phyloP scores from a whole-genome alignment of 2,888 invertebrate genomes.

The Sphaeridia pumilis region DNA sequence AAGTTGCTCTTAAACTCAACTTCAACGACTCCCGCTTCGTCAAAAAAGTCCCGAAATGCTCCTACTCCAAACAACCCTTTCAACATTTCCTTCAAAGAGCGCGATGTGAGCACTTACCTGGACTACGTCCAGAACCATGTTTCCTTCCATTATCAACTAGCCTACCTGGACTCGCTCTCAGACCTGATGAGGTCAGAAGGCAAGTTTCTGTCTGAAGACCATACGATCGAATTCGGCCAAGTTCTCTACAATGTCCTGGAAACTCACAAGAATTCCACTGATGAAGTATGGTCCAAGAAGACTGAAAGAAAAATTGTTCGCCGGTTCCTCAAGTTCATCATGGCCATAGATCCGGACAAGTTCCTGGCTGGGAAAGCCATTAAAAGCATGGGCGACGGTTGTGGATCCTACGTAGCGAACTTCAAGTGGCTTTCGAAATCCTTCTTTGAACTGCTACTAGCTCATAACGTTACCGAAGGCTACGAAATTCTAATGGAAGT shows the following conservation, averaged over 20 bases:
- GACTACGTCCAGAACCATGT: neutral
- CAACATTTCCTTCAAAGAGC: neutral
- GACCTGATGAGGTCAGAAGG: neutral
- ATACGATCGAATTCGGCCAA: neutral
- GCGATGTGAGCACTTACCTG: neutral
- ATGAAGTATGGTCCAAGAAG: slow-evolving; percentile 4
- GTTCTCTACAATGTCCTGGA: neutral
- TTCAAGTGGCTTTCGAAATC: neutral
- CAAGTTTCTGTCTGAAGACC: slow-evolving; percentile 1
- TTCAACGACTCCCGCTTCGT: neutral
- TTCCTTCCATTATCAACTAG: neutral
- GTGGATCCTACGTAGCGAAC: neutral
- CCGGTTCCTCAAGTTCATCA: slow-evolving; percentile 5
- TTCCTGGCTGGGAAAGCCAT: neutral
- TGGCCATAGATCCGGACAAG: neutral
- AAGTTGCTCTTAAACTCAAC: neutral
- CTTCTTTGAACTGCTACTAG: neutral
- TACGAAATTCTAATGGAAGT: slow-evolving; percentile 7
- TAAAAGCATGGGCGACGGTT: neutral
- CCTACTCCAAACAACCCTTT: neutral
- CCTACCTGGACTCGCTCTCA: slow-evolving; percentile 6
- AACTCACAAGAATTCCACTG: neutral
- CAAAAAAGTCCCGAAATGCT: neutral
- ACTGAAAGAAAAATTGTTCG: slow-evolving; percentile 2
- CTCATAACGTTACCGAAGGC: slow-evolving; percentile 3